Evolutionary conservation across 2,888 invertebrate genomes (phyloP).

Genomic region (Nymphalis c-album): DNA sequence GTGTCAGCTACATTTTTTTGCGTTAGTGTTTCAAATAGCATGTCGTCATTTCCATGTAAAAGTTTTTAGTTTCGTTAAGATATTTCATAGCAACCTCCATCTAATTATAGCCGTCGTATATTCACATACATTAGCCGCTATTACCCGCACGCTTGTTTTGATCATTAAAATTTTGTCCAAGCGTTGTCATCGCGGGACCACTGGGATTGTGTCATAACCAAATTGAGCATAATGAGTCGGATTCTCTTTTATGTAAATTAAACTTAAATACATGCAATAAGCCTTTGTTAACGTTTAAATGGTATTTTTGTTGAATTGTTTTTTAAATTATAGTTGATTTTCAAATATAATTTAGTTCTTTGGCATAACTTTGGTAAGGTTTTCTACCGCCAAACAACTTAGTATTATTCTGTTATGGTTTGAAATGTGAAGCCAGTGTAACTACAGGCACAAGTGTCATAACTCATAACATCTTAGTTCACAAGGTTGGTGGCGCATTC

Average conservation of each 20-base stretch:
- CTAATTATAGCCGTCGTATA: slow-evolving; percentile 53
- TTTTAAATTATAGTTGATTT: not conserved
- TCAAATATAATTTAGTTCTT: not conserved
- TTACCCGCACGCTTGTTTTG: slow-evolving; percentile 24
- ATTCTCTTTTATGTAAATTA: slow-evolving; percentile 34
- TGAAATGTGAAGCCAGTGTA: too few species aligned
- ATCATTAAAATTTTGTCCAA: slow-evolving; percentile 58
- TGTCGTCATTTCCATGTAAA: too few species aligned
- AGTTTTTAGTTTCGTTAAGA: slow-evolving; percentile 5
- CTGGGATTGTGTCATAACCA: slow-evolving; percentile 38
- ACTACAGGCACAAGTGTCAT: too few species aligned
- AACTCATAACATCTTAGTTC: too few species aligned
- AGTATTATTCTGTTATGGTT: too few species aligned
- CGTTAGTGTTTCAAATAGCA: too few species aligned
- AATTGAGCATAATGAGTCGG: slow-evolving; percentile 52
- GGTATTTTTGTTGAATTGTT: slow-evolving; percentile 3
- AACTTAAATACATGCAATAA: slow-evolving; percentile 34
- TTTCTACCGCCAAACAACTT: too few species aligned
- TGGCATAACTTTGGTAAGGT: too few species aligned
- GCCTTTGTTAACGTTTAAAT: slow-evolving; percentile 18
- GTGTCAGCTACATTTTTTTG: too few species aligned
- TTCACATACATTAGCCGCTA: slow-evolving; percentile 44
- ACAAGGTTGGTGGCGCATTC: too few species aligned
- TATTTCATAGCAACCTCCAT: slow-evolving; percentile 27
- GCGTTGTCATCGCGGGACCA: slow-evolving; percentile 47